These are phyloP conservation scores for Lepidothrix coronata DNA, from an alignment of 2,113 vertebrate genomes.

Conservation along the genomic window DNA sequence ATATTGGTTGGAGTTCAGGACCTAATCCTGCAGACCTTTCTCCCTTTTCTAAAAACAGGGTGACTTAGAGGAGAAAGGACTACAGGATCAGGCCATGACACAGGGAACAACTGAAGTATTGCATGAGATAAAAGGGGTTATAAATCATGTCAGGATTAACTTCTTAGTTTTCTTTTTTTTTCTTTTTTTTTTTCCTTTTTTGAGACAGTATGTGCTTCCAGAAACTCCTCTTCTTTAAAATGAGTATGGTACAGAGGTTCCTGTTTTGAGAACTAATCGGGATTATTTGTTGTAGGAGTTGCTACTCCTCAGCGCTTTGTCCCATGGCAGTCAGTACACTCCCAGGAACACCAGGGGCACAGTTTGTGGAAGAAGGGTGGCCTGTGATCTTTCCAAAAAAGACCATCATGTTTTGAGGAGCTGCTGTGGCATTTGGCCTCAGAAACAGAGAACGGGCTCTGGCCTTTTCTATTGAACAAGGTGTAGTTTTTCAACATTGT, in stretches of 20 bases:
- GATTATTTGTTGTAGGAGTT: not conserved
- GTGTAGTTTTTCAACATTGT: not conserved
- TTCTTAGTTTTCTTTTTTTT: not conserved
- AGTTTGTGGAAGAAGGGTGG: not conserved
- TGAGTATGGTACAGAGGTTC: not conserved
- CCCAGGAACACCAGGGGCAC: not conserved
- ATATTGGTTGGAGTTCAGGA: not conserved
- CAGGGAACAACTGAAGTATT: not conserved
- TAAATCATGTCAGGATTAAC: not conserved
- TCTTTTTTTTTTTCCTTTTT: not conserved
- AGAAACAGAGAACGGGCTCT: not conserved
- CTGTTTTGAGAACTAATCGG: not conserved
- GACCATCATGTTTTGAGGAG: not conserved
- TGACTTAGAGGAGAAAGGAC: not conserved
- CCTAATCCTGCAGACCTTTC: not conserved
- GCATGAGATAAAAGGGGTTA: not conserved
- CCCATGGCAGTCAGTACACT: not conserved
- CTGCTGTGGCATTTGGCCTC: not conserved
- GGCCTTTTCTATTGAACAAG: not conserved
- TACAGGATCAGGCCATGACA: not conserved
- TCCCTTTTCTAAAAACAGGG: not conserved
- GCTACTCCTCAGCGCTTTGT: rapidly evolving
- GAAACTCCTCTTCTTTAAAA: not conserved
- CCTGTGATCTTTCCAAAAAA: not conserved
- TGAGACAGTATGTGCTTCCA: not conserved